phyloP scores from a whole-genome alignment of 35 echinoderm and acorn worm genomes.

The Hemicentrotus pulcherrimus region DNA sequence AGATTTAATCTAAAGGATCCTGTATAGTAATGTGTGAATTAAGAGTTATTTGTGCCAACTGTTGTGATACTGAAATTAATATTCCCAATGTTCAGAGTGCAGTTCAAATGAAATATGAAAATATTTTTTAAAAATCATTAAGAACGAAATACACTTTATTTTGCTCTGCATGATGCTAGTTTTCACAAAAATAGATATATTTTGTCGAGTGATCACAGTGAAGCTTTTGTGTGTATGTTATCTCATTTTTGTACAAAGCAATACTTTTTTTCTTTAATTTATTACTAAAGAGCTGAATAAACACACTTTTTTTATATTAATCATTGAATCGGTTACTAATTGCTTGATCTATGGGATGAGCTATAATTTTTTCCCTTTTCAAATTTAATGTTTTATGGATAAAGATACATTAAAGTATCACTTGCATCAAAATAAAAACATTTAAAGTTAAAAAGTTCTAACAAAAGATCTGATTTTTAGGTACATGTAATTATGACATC shows the following conservation, averaged over 20 bases:
- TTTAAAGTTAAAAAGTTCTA: too few species aligned
- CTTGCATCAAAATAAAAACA: too few species aligned
- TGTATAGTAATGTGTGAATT: neutral
- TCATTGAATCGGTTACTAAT: neutral
- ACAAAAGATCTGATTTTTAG: too few species aligned
- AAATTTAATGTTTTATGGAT: too few species aligned
- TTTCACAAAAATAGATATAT: neutral
- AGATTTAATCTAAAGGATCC: too few species aligned
- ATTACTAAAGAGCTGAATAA: neutral
- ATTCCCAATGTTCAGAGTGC: neutral
- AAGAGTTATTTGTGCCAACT: neutral
- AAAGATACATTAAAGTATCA: too few species aligned
- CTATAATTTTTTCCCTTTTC: neutral
- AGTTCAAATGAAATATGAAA: neutral
- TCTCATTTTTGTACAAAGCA: neutral
- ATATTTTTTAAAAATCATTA: neutral
- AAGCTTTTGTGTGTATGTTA: neutral
- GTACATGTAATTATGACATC: too few species aligned
- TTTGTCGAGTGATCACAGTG: neutral
- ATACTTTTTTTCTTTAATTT: neutral
- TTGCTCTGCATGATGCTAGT: neutral
- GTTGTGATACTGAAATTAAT: neutral
- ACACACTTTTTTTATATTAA: neutral
- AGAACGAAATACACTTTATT: neutral
- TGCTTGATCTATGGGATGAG: neutral